phyloP scores from a whole-genome alignment of 2,888 invertebrate species.

The Elmis aenea region DNA sequence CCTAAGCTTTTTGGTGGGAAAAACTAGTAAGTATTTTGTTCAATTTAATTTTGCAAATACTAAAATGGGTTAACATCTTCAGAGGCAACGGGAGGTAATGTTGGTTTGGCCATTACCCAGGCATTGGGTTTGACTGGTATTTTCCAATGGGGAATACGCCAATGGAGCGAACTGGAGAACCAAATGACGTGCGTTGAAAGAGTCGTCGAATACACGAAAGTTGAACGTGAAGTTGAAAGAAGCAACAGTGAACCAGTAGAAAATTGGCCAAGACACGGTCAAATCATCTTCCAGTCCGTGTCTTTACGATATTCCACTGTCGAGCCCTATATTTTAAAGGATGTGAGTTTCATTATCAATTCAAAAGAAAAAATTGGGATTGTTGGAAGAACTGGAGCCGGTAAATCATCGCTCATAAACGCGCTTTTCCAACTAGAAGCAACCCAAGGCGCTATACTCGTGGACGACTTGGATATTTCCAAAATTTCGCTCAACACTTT shows the following conservation, averaged over 20 bases:
- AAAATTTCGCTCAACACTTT: constrained; percentile 69
- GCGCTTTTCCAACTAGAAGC: constrained; percentile 78
- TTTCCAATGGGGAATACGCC: constrained; percentile 80
- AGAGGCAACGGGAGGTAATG: constrained; percentile 38
- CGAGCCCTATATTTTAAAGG: constrained; percentile 69
- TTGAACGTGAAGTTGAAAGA: constrained; percentile 27
- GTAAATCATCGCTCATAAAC: constrained; percentile 71
- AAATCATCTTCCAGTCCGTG: constrained; percentile 62
- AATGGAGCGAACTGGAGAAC: constrained; percentile 51
- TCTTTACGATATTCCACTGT: constrained; percentile 66
- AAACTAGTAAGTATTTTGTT: too few relatives aligned
- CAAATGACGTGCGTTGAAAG: constrained; percentile 89
- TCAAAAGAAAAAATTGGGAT: constrained; percentile 68
- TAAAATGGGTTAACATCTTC: constrained; percentile 18
- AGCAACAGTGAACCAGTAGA: background rate
- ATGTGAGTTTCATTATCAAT: constrained; percentile 61
- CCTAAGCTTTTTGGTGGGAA: constrained; percentile 2
- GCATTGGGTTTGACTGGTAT: constrained; percentile 45
- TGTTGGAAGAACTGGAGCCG: constrained; percentile 80
- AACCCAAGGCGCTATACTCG: constrained; percentile 69
- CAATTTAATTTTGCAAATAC: too few relatives aligned
- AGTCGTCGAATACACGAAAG: constrained; percentile 45
- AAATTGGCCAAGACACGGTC: constrained; percentile 67
- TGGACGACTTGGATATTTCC: constrained; percentile 72
- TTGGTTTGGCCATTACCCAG: constrained; percentile 41